These are phyloP conservation scores for Anadara kagoshimensis DNA, from an alignment of 1,140 invertebrate genomes.

Conservation along the genomic window DNA sequence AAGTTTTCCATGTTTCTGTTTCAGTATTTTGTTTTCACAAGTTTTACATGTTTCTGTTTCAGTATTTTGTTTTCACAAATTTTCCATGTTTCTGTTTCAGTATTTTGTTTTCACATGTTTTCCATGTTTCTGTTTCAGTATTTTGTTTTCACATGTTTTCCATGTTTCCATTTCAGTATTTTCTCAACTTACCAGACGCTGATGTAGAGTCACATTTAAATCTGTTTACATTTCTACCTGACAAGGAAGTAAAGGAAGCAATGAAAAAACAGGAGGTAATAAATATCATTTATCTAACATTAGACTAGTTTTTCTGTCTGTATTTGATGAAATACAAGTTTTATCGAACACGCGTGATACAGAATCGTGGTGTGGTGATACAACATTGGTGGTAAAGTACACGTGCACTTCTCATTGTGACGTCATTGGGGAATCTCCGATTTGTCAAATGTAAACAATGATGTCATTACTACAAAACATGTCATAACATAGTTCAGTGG, in stretches of 20 bases:
- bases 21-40: too few species aligned
- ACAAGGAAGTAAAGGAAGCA: conserved; percentile 82
- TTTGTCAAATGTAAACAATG: too few species aligned
- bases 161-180: conserved; percentile 78
- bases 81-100: too few species aligned
- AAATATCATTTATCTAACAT: conserved; percentile 15
- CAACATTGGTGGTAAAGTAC: too few species aligned
- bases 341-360: too few species aligned
- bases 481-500: conserved; percentile 84
- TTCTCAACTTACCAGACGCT: conserved; percentile 85
- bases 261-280: conserved; percentile 81
- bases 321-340: too few species aligned
- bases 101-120: not conserved
- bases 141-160: not conserved
- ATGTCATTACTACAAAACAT: conserved; percentile 87
- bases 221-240: conserved; percentile 87
- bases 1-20: too few species aligned
- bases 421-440: too few species aligned
- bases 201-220: conserved; percentile 89
- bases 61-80: too few species aligned
- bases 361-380: too few species aligned
- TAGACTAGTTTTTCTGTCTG: conserved; percentile 87
- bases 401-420: too few species aligned
- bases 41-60: too few species aligned
- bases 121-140: not conserved